Conservation (phyloP, 2,797 vertebrate genomes). For the Oryzias sinensis region DNA sequence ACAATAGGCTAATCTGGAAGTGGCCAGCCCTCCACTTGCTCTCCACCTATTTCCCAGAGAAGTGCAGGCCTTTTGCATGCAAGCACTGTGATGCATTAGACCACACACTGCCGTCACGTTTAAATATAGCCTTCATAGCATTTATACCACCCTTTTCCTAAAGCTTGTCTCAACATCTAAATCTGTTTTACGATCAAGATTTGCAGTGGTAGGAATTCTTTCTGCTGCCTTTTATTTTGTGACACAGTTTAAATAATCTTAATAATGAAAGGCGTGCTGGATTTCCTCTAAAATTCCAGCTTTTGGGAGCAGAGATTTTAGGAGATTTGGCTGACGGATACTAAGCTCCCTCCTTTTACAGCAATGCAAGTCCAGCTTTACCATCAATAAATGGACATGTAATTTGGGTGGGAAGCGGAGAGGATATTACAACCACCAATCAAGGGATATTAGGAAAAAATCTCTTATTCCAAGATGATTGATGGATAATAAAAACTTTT, state of each 20-base stretch:
- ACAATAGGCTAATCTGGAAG: constrained; percentile 53
- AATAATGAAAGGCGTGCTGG: neutral
- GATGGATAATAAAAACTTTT: too few relatives aligned
- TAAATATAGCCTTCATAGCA: constrained; percentile 2
- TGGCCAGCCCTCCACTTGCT: constrained; percentile 36
- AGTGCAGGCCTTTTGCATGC: constrained; percentile 6
- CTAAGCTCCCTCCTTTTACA: constrained; percentile 22
- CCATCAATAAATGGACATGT: constrained; percentile 13
- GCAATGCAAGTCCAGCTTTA: constrained; percentile 2
- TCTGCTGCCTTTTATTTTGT: constrained; percentile 2
- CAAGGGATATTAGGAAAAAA: neutral
- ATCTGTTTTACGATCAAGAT: neutral
- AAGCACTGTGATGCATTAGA: constrained; percentile 9
- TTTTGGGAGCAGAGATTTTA: constrained; percentile 27
- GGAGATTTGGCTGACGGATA: constrained; percentile 10
- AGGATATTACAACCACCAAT: constrained; percentile 3
- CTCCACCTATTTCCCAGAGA: constrained; percentile 31
- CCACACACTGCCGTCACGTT: constrained; percentile 4
- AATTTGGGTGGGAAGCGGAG: constrained; percentile 11
- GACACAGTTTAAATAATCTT: constrained; percentile 5
- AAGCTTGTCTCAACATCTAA: neutral
- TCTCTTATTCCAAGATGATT: too few relatives aligned
- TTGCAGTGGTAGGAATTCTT: constrained; percentile 2
- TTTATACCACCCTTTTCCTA: constrained; percentile 4
- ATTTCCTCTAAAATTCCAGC: constrained; percentile 8